Evolutionary conservation across 2,797 vertebrate species (phyloP).

Genomic region (Buphagus erythrorhynchus): DNA sequence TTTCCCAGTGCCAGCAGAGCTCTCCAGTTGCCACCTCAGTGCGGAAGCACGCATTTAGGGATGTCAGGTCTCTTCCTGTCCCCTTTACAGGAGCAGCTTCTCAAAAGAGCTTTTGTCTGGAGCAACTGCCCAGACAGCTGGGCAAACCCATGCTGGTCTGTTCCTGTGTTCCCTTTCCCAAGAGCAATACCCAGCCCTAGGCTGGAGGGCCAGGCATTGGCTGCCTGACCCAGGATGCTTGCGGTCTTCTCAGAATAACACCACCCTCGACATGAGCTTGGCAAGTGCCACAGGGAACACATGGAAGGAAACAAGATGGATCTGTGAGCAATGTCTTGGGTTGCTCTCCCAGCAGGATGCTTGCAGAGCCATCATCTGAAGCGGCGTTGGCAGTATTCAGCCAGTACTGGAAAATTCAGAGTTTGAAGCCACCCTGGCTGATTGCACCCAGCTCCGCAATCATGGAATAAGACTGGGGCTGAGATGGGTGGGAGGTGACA

Average conservation of each 20-base stretch:
- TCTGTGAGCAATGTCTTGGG: not conserved
- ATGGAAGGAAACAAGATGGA: not conserved
- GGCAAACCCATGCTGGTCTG: not conserved
- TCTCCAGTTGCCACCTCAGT: not conserved
- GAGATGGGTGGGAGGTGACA: not conserved
- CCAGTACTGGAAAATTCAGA: not conserved
- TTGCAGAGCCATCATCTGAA: not conserved
- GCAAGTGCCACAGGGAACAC: not conserved
- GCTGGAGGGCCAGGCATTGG: not conserved
- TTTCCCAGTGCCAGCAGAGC: not conserved
- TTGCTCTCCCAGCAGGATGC: not conserved
- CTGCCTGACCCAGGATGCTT: not conserved
- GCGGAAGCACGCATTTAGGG: not conserved
- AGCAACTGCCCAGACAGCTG: not conserved
- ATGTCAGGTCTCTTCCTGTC: not conserved
- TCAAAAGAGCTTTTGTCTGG: slow-evolving; percentile 37
- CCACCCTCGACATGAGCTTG: not conserved
- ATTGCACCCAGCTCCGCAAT: not conserved
- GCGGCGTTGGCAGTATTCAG: not conserved
- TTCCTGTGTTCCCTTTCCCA: not conserved
- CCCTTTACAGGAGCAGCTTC: not conserved
- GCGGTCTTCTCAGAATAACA: not conserved
- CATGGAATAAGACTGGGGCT: not conserved
- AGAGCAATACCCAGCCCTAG: not conserved
- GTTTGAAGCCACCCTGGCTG: not conserved